Conservation (phyloP, 2,888 invertebrate species). For the Coelinius sp. region DNA sequence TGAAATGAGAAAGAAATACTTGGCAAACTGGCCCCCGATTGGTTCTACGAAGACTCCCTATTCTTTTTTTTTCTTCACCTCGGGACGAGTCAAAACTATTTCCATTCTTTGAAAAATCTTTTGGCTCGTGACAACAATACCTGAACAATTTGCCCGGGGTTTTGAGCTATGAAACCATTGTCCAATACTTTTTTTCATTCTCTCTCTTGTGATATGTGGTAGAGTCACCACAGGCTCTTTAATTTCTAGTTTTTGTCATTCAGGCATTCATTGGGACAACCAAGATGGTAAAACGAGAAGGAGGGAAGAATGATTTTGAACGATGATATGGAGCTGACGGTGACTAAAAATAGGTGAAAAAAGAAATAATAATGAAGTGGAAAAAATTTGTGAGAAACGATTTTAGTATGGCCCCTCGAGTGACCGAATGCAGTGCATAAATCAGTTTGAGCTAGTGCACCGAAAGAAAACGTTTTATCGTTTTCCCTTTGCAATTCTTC, state of each 20-base stretch:
- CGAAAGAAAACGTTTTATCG: slow-evolving; percentile 9
- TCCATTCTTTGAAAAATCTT: not conserved
- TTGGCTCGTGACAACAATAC: slow-evolving; percentile 21
- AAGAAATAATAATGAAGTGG: not conserved
- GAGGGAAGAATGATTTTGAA: not conserved
- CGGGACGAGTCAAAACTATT: not conserved
- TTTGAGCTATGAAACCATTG: slow-evolving; percentile 4
- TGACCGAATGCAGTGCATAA: slow-evolving; percentile 14
- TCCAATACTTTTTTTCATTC: not conserved
- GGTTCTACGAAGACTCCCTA: not conserved
- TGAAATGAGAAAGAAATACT: not conserved
- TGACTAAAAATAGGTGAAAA: slow-evolving; percentile 6
- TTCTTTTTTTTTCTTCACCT: not conserved
- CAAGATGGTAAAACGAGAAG: not conserved
- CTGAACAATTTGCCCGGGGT: slow-evolving; percentile 18
- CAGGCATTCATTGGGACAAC: slow-evolving; percentile 1
- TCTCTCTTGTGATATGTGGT: not conserved
- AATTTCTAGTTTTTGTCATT: slow-evolving; percentile 9
- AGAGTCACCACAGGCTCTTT: slow-evolving; percentile 19
- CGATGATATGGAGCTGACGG: not conserved
- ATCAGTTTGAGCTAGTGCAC: slow-evolving; percentile 16
- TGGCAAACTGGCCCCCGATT: not conserved
- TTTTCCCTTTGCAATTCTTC: not conserved
- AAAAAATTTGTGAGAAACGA: not conserved
- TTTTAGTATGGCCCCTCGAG: slow-evolving; percentile 5